These are phyloP conservation scores for Hippocampus comes DNA, from an alignment of 2,113 vertebrate genomes.

Conservation along the genomic window DNA sequence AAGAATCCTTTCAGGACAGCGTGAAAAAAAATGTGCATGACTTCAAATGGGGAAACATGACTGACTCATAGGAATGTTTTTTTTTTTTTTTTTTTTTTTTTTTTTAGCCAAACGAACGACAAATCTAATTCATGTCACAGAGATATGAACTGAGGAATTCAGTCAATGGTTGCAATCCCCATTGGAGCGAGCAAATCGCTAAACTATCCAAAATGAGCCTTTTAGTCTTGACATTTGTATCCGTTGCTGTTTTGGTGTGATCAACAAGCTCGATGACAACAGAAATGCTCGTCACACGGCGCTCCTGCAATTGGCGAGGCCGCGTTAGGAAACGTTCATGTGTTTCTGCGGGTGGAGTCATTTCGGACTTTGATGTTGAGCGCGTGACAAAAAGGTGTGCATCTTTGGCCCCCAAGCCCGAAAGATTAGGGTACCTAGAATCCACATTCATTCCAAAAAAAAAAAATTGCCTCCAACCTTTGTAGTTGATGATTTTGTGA, in stretches of 20 bases:
- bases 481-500: not conserved
- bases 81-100: too few species aligned
- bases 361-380: constrained; percentile 2
- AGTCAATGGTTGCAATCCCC: too few species aligned
- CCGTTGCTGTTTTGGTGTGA: not conserved
- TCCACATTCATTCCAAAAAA: not conserved
- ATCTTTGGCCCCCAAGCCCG: not conserved
- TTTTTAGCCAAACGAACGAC: too few species aligned
- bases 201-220: not conserved
- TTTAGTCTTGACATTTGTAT: not conserved
- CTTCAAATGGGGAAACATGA: not conserved
- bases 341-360: constrained; percentile 6
- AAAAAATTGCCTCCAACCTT: not conserved
- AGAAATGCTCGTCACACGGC: not conserved
- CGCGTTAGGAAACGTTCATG: not conserved
- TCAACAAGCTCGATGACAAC: not conserved
- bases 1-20: not conserved
- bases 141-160: too few species aligned
- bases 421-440: not conserved
- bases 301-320: not conserved
- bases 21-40: not conserved
- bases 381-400: not conserved
- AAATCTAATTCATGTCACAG: too few species aligned
- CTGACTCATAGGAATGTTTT: too few species aligned
- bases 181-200: not conserved